Base-by-base conservation (phyloP, 2,113 vertebrate genomes). In the Origma solitaria region DNA sequence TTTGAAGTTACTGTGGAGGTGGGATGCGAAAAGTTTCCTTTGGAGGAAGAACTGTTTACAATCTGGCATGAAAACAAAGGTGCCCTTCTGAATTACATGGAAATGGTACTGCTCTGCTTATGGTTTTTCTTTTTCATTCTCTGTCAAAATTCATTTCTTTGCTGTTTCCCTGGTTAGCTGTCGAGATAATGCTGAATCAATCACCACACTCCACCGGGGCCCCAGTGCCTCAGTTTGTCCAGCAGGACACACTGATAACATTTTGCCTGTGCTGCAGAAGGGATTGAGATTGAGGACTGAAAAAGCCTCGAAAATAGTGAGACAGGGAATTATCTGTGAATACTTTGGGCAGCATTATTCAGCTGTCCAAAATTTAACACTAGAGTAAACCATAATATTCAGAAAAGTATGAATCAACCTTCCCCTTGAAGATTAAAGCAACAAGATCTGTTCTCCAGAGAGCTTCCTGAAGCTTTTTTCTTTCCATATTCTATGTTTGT, bases 1-100 rank as follows among this genome's bases (percentile, higher is more conserved):
- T 98, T 99, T 90, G 99, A 99, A 98, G 86, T 99, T 94, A 99
- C 99, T 0, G 98, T 99, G 98, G 99, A 99, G 95, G 98, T 99
- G 35, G 99, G 99, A 91, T 99, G 99, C 15, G 98, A 99, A 73
- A 99, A 99, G 94, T 99, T 99, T 96, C 99, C 99, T 13, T 95
- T 98, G 7, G 98, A 98, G 83, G 98, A 97, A 17, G 99, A 99
- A n/a, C 98, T 99, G 10, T 99, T 99, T 57, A 95, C 98, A 5
- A 98, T 99, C 53, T 99, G 99, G 99, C 98, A 98, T 56, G 98
- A 99, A 90, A 99, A 99, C 96, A 99, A 99, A 90, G 99, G 99
- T 88, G 96, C 99, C 1, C 97, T 99, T 27, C 97, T 99, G 84
- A 98, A 86, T 93, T 99, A 99, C 91, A 73, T 99, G 91, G 99